These are phyloP conservation scores for Herpailurus yagouaroundi DNA, from an alignment of 2,113 vertebrate genomes.

Conservation along the genomic window DNA sequence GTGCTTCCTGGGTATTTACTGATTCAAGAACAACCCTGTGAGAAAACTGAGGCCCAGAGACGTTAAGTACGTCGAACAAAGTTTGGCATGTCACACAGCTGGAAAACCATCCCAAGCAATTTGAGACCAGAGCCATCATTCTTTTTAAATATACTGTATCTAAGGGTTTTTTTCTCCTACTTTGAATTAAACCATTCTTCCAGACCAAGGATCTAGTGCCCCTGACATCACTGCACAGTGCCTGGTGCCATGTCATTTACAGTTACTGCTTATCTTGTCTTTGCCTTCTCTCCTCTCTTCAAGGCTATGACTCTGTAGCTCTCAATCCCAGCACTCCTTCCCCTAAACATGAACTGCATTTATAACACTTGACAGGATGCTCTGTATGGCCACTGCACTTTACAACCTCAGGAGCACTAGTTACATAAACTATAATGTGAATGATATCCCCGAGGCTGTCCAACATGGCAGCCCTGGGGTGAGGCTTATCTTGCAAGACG, in stretches of 20 bases:
- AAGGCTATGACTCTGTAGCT: not conserved
- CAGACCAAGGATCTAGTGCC: not conserved
- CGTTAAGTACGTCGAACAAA: not conserved
- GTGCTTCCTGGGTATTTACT: not conserved
- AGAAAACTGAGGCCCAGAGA: not conserved
- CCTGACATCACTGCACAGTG: not conserved
- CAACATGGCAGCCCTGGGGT: not conserved
- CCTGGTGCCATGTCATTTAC: not conserved
- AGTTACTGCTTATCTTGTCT: not conserved
- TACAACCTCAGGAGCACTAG: too few species aligned
- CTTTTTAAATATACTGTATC: not conserved
- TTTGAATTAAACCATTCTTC: not conserved
- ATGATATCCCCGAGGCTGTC: too few species aligned
- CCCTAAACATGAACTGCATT: not conserved
- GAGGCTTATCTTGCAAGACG: accelerated
- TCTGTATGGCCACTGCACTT: not conserved
- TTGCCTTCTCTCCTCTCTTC: not conserved
- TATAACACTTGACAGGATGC: not conserved
- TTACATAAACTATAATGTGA: not conserved
- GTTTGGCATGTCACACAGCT: not conserved
- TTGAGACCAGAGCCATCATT: not conserved
- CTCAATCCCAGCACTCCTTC: not conserved
- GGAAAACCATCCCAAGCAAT: not conserved
- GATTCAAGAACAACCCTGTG: not conserved
- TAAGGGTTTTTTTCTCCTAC: not conserved